Evolutionary conservation across 2,797 vertebrate species (phyloP).

Genomic region (Melanotaenia trifasciata): DNA sequence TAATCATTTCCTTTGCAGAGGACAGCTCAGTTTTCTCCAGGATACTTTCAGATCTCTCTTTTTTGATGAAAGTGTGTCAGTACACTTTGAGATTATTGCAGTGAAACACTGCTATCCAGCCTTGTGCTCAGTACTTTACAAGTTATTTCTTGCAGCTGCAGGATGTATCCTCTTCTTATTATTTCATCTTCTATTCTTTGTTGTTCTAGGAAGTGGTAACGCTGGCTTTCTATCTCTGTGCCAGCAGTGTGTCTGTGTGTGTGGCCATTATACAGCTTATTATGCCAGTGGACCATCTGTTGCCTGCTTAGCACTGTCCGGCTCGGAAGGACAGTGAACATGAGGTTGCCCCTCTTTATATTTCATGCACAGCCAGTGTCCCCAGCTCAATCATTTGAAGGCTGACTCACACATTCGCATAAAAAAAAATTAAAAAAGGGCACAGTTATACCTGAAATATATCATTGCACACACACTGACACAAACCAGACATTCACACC

Average conservation of each 20-base stretch:
- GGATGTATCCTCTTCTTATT: conserved; percentile 16
- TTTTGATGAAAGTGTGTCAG: background rate
- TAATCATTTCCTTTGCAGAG: background rate
- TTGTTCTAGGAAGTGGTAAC: conserved; percentile 18
- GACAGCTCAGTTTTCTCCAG: background rate
- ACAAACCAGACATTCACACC: conserved; percentile 5
- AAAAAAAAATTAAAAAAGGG: too few relatives aligned
- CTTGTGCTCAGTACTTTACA: background rate
- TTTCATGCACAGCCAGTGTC: conserved; percentile 60
- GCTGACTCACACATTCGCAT: conserved; percentile 1
- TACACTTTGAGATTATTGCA: background rate
- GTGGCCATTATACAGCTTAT: conserved; percentile 59
- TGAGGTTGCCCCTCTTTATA: conserved; percentile 53
- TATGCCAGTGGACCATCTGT: conserved; percentile 77
- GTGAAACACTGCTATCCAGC: too few relatives aligned
- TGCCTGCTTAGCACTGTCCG: conserved; percentile 63
- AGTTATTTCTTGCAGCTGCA: conserved; percentile 20
- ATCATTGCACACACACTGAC: background rate
- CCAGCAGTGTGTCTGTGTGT: conserved; percentile 34
- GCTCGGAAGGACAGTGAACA: conserved; percentile 55
- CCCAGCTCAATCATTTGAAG: conserved; percentile 36
- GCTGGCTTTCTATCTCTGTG: conserved; percentile 12
- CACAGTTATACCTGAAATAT: conserved; percentile 5
- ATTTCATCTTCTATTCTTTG: conserved; percentile 20
- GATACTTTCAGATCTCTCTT: background rate